A percentile compares a stretch with the other conserved stretches of the same genome.
Conservation (phyloP, 2,888 invertebrate species). For the Philonicus albiceps region DNA sequence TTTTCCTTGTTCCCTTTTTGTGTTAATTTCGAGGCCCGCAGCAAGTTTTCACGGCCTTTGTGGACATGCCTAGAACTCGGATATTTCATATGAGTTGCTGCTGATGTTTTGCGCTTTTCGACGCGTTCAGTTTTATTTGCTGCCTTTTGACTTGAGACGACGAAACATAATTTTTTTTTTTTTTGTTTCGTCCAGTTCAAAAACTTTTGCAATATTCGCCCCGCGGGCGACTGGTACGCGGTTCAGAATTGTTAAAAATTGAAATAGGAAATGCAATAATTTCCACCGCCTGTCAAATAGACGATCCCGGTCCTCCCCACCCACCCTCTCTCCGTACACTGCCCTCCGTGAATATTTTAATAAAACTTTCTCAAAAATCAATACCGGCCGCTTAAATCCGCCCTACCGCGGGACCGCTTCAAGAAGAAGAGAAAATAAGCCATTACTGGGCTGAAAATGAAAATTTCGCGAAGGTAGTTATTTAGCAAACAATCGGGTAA, state of each 20-base stretch:
- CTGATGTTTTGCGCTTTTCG: constrained; percentile 7
- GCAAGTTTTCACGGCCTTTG: constrained; percentile 34
- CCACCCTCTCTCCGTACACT: not conserved
- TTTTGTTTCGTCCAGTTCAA: not conserved
- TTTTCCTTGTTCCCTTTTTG: constrained; percentile 32
- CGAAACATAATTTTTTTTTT: not conserved
- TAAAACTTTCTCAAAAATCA: constrained; percentile 32
- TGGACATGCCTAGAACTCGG: constrained; percentile 16
- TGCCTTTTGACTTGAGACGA: constrained; percentile 34
- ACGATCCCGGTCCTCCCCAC: too few relatives aligned
- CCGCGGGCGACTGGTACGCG: not conserved
- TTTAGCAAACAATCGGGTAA: constrained; percentile 21
- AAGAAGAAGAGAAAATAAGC: not conserved
- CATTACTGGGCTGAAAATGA: not conserved
- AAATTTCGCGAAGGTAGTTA: constrained; percentile 16
- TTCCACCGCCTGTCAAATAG: constrained; percentile 29
- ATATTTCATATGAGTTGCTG: constrained; percentile 35
- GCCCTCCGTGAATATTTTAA: not conserved
- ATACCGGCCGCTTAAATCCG: not conserved
- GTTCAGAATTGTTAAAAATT: constrained; percentile 16
- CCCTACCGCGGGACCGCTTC: not conserved
- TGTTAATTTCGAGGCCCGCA: constrained; percentile 19
- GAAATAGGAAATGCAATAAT: constrained; percentile 38
- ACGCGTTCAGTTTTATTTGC: constrained; percentile 36
- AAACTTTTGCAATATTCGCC: constrained; percentile 39